Evolutionary conservation across 2,113 vertebrate species (phyloP).

Genomic region (Romanogobio albipinnatus): DNA sequence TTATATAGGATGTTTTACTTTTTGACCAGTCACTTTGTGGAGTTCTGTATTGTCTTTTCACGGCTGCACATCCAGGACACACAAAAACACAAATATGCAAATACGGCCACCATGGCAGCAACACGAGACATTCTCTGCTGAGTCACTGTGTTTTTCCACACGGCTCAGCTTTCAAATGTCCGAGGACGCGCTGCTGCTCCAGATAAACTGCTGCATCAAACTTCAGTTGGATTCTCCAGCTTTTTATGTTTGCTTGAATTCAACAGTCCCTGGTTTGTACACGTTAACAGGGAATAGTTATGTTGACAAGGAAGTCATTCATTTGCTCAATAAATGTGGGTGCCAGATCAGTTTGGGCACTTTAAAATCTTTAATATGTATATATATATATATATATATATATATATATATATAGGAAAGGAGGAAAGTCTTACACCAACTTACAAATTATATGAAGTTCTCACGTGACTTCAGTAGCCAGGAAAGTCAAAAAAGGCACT

Average conservation of each 20-base stretch:
- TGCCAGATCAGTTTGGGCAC: neutral
- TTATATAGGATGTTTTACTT: neutral
- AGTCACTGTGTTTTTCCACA: slow-evolving; percentile 42
- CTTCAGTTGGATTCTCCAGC: neutral
- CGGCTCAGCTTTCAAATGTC: slow-evolving; percentile 24
- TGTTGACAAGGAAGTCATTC: neutral
- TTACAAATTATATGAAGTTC: neutral
- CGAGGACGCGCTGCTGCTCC: neutral
- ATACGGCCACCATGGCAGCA: slow-evolving; percentile 25
- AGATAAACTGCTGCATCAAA: slow-evolving; percentile 13
- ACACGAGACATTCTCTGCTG: slow-evolving; percentile 36
- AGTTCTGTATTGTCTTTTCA: slow-evolving; percentile 9
- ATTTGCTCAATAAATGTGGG: neutral
- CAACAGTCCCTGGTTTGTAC: neutral
- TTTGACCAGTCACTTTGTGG: neutral
- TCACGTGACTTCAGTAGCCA: neutral
- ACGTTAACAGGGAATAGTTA: neutral
- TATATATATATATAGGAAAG: neutral
- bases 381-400: neutral
- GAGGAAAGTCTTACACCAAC: neutral
- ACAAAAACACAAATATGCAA: slow-evolving; percentile 36
- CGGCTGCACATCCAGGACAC: slow-evolving; percentile 5
- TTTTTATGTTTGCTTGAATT: neutral
- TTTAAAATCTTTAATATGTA: neutral
- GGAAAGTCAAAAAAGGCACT: neutral